Conservation (phyloP, 2,113 vertebrate species). For the Danionella cerebrum region DNA sequence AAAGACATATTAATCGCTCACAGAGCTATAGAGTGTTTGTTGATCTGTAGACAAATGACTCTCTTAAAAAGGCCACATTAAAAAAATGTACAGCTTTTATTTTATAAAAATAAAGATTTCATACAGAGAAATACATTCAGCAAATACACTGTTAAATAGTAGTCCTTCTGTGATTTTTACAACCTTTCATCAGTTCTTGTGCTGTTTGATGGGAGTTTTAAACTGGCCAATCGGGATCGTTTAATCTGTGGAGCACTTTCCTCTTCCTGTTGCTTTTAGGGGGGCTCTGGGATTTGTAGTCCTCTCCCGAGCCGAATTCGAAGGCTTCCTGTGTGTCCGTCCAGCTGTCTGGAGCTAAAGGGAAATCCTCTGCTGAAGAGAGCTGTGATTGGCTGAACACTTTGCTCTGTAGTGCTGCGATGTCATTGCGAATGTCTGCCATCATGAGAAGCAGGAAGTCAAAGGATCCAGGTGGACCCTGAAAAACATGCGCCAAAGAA, state of each 20-base stretch:
- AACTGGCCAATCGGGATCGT: constrained; percentile 46
- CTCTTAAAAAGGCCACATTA: constrained; percentile 17
- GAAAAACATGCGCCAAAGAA: not conserved
- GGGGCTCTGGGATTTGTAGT: constrained; percentile 61
- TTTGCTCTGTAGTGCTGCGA: constrained; percentile 82
- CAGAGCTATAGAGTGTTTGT: too few species aligned
- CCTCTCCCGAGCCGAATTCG: constrained; percentile 85
- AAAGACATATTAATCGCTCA: too few species aligned
- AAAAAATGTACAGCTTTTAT: constrained; percentile 44
- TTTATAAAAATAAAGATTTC: constrained; percentile 71
- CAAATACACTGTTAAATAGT: constrained; percentile 55
- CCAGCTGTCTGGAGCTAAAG: constrained; percentile 71
- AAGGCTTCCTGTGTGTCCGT: constrained; percentile 71
- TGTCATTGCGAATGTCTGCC: constrained; percentile 94
- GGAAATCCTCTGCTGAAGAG: constrained; percentile 75
- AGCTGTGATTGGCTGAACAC: constrained; percentile 74
- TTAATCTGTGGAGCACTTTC: constrained; percentile 53
- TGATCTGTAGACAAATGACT: constrained; percentile 11
- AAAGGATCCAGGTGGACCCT: constrained; percentile 95
- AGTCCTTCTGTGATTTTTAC: constrained; percentile 54
- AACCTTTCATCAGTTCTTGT: constrained; percentile 38
- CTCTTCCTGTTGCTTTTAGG: constrained; percentile 61
- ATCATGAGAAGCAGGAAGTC: constrained; percentile 91
- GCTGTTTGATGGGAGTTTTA: constrained; percentile 30
- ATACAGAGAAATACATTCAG: constrained; percentile 48